Evolutionary conservation across 2,113 vertebrate species (phyloP), one percentile per base, ranked within the genome.

Genomic region (Bagarius yarrelli): DNA sequence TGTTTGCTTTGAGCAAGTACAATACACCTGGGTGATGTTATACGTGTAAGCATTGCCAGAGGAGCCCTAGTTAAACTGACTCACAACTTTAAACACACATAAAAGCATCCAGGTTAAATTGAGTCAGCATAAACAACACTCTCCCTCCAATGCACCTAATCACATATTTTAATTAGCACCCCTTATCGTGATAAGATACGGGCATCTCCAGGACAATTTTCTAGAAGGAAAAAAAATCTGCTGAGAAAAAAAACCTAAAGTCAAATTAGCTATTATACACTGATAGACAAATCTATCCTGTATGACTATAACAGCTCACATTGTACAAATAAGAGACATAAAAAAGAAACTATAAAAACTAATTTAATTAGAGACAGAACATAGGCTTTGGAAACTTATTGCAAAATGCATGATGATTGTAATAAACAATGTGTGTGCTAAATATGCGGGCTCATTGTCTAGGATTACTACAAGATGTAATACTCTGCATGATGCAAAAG

Each of bases 171-270:
- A 81, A 76, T 80, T 75, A 80, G 19, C 25, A 60, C 44, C 53
- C 73, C 52, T 75, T 70, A 60, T 72, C 64, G 72, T 27, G n/a
- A 50, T 63, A 53, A 79, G 56, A 79, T 64, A 79, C 23, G 18
- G 64, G 25, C 57, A 30, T 85, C 74, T 78, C 81, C 27, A 69
- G 61, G 75, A 47, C 44, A 75, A 75, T 78, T 74, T 81, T 66
- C 50, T 27, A 64, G 32, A 80, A 4, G 6, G 55, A 13, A 36
- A 16, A 74, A 32, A 78, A 81, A 83, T 59, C 73, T 16, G 66
- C 25, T 36, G 60, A 81, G 23, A 36, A 53, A 80, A 63, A 40
- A 55, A 76, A 36, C 53, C 53, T 13, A n/a, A 73, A 81, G 75
- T 84, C 34, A 40, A 34, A 14, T 21, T 21, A n/a, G 53, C 36